Evolutionary conservation across 2,888 invertebrate species (phyloP).

Genomic region (Bursaphelenchus okinawaensis): DNA sequence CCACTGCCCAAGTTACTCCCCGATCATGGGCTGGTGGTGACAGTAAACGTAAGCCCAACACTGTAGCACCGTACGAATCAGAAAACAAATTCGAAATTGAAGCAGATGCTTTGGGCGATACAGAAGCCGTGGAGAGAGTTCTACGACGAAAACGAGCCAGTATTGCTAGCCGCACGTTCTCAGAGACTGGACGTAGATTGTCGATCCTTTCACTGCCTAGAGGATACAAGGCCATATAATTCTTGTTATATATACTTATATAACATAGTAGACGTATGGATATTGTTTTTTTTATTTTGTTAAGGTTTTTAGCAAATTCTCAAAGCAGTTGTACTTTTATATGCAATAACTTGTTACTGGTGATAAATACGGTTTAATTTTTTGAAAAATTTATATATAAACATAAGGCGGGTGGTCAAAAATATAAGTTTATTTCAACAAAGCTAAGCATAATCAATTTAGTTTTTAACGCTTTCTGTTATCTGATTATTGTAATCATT

Average conservation of each 20-base stretch:
- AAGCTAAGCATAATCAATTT: too few species aligned
- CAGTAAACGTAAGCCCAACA: conserved; percentile 37
- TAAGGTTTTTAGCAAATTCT: background rate
- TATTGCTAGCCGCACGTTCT: background rate
- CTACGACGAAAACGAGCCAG: background rate
- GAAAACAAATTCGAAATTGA: background rate
- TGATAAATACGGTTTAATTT: too few species aligned
- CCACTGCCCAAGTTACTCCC: conserved; percentile 7
- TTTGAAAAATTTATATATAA: too few species aligned
- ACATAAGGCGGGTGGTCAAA: too few species aligned
- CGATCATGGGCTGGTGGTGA: background rate
- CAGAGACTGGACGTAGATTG: background rate
- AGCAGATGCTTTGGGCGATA: background rate
- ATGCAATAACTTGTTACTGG: too few species aligned
- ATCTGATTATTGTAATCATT: too few species aligned
- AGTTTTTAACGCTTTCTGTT: too few species aligned
- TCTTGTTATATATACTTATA: background rate
- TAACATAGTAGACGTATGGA: background rate
- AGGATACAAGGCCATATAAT: background rate
- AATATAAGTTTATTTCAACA: too few species aligned
- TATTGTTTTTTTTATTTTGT: background rate
- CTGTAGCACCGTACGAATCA: conserved; percentile 48
- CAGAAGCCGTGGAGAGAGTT: background rate
- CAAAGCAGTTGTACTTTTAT: too few species aligned
- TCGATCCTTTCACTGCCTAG: background rate